These are phyloP conservation scores for Augochlora pura DNA, from an alignment of 1,140 invertebrate genomes.

Conservation along the genomic window DNA sequence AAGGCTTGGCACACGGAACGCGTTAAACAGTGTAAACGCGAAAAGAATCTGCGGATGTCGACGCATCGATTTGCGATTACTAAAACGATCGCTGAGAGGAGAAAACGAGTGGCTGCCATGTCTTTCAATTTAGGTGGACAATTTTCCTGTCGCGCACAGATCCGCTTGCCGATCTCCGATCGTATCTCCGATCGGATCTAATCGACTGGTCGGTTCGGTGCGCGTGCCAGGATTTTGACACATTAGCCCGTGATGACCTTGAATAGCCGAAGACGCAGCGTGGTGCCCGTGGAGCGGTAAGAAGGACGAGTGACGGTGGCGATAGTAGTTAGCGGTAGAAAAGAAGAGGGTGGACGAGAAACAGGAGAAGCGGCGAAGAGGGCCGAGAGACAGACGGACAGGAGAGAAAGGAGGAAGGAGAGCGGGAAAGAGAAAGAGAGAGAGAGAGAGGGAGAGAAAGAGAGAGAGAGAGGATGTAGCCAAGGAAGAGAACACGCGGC, in stretches of 20 bases:
- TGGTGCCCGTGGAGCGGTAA: conserved; percentile 56
- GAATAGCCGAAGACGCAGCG: conserved; percentile 62
- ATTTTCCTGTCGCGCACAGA: no score
- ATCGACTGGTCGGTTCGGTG: not conserved
- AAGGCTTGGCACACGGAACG: no score
- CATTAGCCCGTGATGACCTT: conserved; percentile 68
- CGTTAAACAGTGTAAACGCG: no score
- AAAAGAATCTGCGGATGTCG: no score
- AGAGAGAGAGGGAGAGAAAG: conserved; percentile 17
- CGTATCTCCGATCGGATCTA: not conserved
- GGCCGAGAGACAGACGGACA: conserved; percentile 2
- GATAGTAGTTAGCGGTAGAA: conserved; percentile 62
- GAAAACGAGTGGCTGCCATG: no score
- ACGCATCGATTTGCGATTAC: no score
- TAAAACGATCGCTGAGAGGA: no score
- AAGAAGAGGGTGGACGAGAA: conserved; percentile 38
- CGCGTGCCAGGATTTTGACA: conserved; percentile 61
- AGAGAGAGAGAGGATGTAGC: conserved; percentile 7
- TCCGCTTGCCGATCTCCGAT: no score
- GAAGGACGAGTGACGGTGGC: conserved; percentile 67
- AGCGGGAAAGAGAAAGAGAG: conserved; percentile 9
- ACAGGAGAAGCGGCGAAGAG: not conserved
- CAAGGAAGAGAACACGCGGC: conserved; percentile 36
- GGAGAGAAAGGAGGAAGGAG: conserved; percentile 9
- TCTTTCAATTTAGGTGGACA: no score